Base-by-base conservation (phyloP, 2,888 invertebrate species). In the Pycnomerus fuliginosus region DNA sequence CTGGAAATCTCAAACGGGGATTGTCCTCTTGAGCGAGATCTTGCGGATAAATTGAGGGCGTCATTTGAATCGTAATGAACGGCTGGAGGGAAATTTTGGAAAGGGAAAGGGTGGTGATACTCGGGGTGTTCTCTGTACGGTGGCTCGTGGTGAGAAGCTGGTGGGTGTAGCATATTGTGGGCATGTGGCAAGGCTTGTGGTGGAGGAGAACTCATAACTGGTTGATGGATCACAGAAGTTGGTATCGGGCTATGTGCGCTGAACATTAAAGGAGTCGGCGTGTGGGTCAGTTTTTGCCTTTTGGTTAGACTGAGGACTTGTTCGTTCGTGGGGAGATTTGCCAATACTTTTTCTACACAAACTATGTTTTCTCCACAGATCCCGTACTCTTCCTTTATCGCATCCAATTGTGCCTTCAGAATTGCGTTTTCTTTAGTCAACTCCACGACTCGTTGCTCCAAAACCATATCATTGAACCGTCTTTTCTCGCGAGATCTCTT, bases 401-500 rank as follows among this genome's bases (percentile, higher is more conserved):
- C 92, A 59, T 88, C 87, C 42, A 98, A 77, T 65, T 97, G 96
- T 2, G 92, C 90, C 69, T 93, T 90, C 1, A 98, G 80, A 30
- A 93, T 87, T 67, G 94, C 90, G 72, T 97, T 98, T 71, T 97
- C 97, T 72, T 93, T 91, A 53, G 92, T 93, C 39, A 99, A 76
- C 70, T 96, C 94, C 40, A 93, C 85, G 16, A 98, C 94, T 30
- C 94, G 82, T 60, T 92, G 90, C 66, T 97, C 97, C 47, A 98
- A 77, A 1, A 94, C 92, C 91, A 96, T 91, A 73, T 97, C 96
- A 69, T 97, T 95, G 75, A 92, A 88, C 30, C 96, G 85, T 25
- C 96, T 82, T 72, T 97, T 97, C 71, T 97, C 96, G n/a, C 96
- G 82, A 3, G 95, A 95, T 28, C 95, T 78, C 69, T 97, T 94